Percentiles rank a stretch among this genome's conserved stretches.
These are phyloP conservation scores for Acheta domesticus DNA, from an alignment of 2,888 invertebrate species.

Conservation along the genomic window DNA sequence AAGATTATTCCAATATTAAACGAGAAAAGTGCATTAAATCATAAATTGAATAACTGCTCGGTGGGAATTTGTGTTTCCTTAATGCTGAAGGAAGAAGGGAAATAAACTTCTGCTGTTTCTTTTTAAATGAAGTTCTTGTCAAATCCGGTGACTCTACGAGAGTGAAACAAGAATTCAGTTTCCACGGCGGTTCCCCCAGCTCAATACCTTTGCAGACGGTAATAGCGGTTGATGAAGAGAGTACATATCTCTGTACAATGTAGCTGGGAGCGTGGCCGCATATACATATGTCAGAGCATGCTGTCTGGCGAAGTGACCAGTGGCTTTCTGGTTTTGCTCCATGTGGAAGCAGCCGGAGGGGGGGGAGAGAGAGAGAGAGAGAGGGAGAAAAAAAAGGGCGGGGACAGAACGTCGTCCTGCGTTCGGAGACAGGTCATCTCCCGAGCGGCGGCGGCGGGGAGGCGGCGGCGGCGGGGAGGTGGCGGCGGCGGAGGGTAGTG, in stretches of 20 bases:
- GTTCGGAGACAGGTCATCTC: background rate
- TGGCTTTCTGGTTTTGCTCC: background rate
- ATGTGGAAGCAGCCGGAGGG: background rate
- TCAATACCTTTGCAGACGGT: background rate
- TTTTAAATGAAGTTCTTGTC: too few species aligned
- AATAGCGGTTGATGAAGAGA: background rate
- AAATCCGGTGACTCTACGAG: background rate
- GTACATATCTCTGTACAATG: constrained; percentile 6
- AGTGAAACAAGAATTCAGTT: background rate
- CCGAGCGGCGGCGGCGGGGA: background rate
- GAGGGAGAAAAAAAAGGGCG: background rate
- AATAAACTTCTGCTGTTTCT: too few species aligned
- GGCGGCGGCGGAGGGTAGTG: background rate
- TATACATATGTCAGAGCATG: constrained; percentile 18
- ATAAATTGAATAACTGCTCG: too few species aligned
- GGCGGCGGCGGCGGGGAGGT: background rate
- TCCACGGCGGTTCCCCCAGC: background rate
- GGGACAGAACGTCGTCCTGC: background rate
- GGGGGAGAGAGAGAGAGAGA: background rate
- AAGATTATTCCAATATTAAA: too few species aligned
- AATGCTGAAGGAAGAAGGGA: too few species aligned
- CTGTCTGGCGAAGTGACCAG: background rate
- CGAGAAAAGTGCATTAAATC: too few species aligned
- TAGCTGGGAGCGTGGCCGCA: background rate
- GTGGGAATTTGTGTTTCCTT: too few species aligned